phyloP scores from a whole-genome alignment of 2,888 invertebrate species.

The Myopa tessellatipennis region DNA sequence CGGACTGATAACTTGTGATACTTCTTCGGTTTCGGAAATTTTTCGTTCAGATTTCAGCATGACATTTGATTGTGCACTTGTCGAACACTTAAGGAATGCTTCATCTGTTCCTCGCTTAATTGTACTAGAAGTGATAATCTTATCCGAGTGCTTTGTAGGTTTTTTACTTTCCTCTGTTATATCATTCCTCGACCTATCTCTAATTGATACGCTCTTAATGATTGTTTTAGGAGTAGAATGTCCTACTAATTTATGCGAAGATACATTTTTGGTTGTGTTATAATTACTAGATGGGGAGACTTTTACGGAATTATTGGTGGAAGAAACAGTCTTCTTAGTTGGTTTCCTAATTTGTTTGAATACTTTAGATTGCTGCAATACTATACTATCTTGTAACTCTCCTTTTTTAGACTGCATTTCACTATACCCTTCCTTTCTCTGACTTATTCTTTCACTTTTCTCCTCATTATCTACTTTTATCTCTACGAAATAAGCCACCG shows the following conservation, averaged over 20 bases:
- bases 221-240: not conserved
- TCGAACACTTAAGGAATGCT: conserved; percentile 37
- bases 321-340: conserved; percentile 17
- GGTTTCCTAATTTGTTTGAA: not conserved
- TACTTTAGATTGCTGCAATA: not conserved
- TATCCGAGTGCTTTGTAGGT: not conserved
- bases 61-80: conserved; percentile 53
- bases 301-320: conserved; percentile 16
- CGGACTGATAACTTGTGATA: conserved; percentile 44
- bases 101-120: conserved; percentile 11
- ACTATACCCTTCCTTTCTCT: too few species aligned
- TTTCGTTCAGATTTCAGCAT: conserved; percentile 18
- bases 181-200: not conserved
- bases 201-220: not conserved
- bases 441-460: not conserved
- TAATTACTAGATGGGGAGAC: not conserved
- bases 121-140: not conserved
- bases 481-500: conserved; percentile 49
- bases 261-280: not conserved
- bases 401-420: not conserved
- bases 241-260: not conserved
- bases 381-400: conserved; percentile 3
- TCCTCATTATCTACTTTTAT: conserved; percentile 28
- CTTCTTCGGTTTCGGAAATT: not conserved
- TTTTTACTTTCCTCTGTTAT: not conserved